Percentiles rank a stretch among this genome's conserved stretches.
Evolutionary conservation across 2,797 vertebrate genomes (phyloP).

Genomic region (Microhierax caerulescens): DNA sequence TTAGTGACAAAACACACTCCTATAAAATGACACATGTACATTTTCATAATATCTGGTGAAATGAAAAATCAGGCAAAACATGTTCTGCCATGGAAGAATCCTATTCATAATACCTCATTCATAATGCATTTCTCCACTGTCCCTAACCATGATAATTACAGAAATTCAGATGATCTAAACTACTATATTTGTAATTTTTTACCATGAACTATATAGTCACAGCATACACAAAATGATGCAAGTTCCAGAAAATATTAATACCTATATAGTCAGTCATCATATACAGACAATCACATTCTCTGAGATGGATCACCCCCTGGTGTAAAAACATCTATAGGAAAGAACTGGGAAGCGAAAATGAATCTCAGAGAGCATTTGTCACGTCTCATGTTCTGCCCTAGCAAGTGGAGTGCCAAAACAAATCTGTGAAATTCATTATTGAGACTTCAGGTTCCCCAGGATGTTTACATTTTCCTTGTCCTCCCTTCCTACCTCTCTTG

Average conservation of each 20-base stretch:
- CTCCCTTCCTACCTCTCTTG: not conserved
- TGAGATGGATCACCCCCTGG: not conserved
- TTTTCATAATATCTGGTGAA: not conserved
- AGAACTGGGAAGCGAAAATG: not conserved
- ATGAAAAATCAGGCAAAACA: not conserved
- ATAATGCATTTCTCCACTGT: not conserved
- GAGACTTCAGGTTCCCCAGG: not conserved
- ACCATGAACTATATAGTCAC: not conserved
- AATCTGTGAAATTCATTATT: not conserved
- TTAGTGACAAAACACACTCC: not conserved
- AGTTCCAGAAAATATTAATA: not conserved
- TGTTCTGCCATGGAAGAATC: not conserved
- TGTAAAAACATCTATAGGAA: not conserved
- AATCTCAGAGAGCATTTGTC: not conserved
- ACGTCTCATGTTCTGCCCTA: not conserved
- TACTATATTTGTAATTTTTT: accelerated
- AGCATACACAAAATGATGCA: not conserved
- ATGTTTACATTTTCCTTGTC: not conserved
- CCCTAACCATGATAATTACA: not conserved
- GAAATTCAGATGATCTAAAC: not conserved
- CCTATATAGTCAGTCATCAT: not conserved
- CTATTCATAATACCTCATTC: not conserved
- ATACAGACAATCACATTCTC: not conserved
- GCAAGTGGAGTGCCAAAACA: not conserved
- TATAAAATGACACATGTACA: not conserved